Percentiles rank a stretch among this genome's conserved stretches.
Evolutionary conservation across 1,140 invertebrate genomes (phyloP).

Genomic region (Anastrepha ludens): DNA sequence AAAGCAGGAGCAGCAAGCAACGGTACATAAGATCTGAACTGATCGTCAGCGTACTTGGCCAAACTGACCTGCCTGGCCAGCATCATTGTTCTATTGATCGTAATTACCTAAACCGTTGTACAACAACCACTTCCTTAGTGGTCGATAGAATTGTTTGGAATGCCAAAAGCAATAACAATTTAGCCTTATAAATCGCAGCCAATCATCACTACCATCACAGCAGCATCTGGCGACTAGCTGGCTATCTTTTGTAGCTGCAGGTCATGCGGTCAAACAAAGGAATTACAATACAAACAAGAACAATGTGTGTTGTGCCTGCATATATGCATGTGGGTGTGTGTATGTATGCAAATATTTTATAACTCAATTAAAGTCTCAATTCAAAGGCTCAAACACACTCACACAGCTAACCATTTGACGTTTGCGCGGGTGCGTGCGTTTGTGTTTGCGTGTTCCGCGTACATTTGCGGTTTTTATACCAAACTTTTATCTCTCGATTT

Average conservation of each 20-base stretch:
- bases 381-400: background rate
- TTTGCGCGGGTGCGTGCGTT: background rate
- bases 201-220: constrained; percentile 4
- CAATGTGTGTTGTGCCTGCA: background rate
- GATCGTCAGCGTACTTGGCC: background rate
- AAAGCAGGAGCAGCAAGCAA: constrained; percentile 7
- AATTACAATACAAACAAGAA: background rate
- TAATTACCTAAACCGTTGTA: constrained; percentile 26
- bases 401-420: no score
- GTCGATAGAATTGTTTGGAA: constrained; percentile 33
- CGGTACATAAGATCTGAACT: constrained; percentile 25
- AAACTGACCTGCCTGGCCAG: background rate
- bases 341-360: constrained; percentile 46
- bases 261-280: constrained; percentile 32
- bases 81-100: constrained; percentile 34
- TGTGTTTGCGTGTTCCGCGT: background rate
- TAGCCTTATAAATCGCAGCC: constrained; percentile 26
- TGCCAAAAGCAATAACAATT: constrained; percentile 49
- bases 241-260: constrained; percentile 16
- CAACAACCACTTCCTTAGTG: constrained; percentile 22
- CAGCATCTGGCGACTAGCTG: background rate
- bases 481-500: constrained; percentile 25
- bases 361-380: constrained; percentile 51
- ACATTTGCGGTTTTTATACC: constrained; percentile 4
- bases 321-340: background rate